A percentile compares a stretch with the other conserved stretches of the same genome.
Evolutionary conservation across 2,797 vertebrate genomes (phyloP).

Genomic region (Rhynchonycteris naso): DNA sequence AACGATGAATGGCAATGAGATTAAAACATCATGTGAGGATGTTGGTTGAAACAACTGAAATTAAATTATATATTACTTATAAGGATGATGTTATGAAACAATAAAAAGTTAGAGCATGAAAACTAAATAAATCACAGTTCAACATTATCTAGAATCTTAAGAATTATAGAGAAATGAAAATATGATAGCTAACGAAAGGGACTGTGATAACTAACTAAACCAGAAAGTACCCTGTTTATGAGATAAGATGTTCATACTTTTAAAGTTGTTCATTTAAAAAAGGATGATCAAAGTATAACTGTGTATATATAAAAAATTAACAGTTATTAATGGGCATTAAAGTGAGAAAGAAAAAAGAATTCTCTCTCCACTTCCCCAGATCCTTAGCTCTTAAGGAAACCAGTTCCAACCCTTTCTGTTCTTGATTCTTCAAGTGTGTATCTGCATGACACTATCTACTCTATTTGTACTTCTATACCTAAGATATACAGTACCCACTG

Average conservation of each 20-base stretch:
- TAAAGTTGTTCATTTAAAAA: background rate
- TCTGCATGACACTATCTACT: background rate
- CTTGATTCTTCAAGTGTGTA: background rate
- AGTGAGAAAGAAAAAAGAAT: background rate
- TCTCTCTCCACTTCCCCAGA: background rate
- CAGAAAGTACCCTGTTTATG: background rate
- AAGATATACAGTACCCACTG: background rate
- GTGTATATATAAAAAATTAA: background rate
- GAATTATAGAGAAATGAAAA: background rate
- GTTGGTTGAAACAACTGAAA: slow-evolving; percentile 76
- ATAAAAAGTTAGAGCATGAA: background rate
- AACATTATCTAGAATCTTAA: background rate
- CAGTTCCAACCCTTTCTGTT: background rate
- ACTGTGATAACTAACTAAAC: background rate
- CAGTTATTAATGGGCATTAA: background rate
- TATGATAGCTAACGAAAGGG: background rate
- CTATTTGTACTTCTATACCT: background rate
- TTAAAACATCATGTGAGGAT: slow-evolving; percentile 69
- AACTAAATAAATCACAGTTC: background rate
- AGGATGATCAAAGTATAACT: background rate
- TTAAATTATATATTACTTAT: slow-evolving; percentile 16
- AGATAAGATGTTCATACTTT: background rate
- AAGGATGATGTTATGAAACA: slow-evolving; percentile 9
- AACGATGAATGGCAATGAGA: slow-evolving; percentile 75
- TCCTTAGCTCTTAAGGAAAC: background rate